Evolutionary conservation across 1,140 invertebrate species (phyloP), one percentile per base, ranked within the genome.

Genomic region (Heliothis subflexa): DNA sequence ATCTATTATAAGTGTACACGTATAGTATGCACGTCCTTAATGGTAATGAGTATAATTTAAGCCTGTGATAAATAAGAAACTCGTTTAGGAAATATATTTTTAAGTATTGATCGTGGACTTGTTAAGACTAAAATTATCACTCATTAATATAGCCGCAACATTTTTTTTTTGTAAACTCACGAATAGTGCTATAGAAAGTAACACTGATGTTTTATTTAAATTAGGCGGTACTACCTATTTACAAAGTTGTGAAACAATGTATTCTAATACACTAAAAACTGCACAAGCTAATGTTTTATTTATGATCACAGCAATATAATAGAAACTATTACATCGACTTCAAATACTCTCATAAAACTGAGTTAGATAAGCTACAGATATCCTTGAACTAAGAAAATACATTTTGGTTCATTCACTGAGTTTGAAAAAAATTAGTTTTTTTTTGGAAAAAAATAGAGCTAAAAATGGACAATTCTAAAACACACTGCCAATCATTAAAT

Each of bases 1-100:
- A 87, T 83, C 84, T 89, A 89, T 83, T 89, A 88, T 93, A 92
- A 91, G 91, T 91, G 90, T 93, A 92, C 33, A 40, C 86, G 84
- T 92, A 93, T 94, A 92, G 91, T 86, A 93, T 93, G 91, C 91
- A 93, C 93, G 93, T 94, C 93, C 93, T 88, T 94, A 89, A 91
- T 88, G 77, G 79, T 93, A 93, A 91, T 84, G 84, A 87, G 86
- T 93, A 92, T 94, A 89, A 88, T 93, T 93, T 93, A 93, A 93
- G 91, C 93, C 91, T 94, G 93, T 94, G 93, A 94, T 94, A 93
- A 89, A 91, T 93, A 91, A 92, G 88, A 90, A 91, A 89, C 77
- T 84, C 79, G 81, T 86, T 86, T 88, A 89, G 87, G 72, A 84
- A 86, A 84, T 79, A 79, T 84, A 86, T 81, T 84, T 86, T 85